These are phyloP conservation scores for Chrysogorgia sp. DNA, from an alignment of 92 coral and sea anemone species.

Conservation along the genomic window DNA sequence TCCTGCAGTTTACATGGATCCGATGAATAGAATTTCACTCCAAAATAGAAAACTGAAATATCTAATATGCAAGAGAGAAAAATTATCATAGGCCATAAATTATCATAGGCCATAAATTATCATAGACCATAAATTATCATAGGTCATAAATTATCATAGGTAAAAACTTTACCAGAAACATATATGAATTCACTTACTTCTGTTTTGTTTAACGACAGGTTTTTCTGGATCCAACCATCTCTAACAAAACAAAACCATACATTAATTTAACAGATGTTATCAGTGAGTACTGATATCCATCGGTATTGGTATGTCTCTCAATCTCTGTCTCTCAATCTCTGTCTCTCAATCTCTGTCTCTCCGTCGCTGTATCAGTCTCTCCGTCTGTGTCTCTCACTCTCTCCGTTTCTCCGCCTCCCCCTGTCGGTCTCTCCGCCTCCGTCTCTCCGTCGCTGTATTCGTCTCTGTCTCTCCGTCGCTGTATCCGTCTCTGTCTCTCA, in stretches of 20 bases:
- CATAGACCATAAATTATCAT: neutral
- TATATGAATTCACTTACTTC: constrained; percentile 53
- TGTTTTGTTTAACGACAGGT: constrained; percentile 76
- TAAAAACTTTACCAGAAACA: neutral
- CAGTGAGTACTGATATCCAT: neutral
- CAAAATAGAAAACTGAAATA: constrained; percentile 72
- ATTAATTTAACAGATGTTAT: neutral
- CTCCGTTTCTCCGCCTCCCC: no score
- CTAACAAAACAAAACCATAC: constrained; percentile 44
- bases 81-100: neutral
- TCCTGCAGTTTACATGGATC: constrained; percentile 94
- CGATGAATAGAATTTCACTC: constrained; percentile 92
- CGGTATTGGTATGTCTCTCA: no score
- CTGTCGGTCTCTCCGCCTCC: no score
- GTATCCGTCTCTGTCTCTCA: no score
- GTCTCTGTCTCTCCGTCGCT: no score
- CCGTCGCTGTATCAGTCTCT: neutral
- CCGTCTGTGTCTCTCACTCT: no score
- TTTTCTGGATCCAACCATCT: constrained; percentile 94
- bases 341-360: neutral
- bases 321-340: neutral
- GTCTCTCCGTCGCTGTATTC: no score
- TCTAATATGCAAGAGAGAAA: neutral
- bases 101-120: neutral
- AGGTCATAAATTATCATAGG: neutral